These are phyloP conservation scores for Aythya baeri DNA, from an alignment of 2,113 vertebrate species.

Conservation along the genomic window DNA sequence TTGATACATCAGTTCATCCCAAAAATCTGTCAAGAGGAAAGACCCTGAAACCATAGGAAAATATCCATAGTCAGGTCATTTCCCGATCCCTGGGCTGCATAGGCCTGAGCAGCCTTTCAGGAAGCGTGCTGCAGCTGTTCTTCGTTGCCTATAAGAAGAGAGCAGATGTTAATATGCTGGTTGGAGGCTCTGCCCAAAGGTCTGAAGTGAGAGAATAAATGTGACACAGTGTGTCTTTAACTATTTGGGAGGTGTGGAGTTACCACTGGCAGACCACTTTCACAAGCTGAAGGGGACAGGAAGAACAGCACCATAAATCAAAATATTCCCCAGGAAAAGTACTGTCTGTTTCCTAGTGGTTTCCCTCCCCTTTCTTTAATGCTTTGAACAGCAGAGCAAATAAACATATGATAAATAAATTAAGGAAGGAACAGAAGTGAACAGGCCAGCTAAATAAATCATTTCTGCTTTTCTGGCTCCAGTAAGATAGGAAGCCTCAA, in stretches of 20 bases:
- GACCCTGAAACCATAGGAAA: neutral
- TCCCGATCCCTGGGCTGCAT: neutral
- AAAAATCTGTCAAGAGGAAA: neutral
- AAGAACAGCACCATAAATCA: neutral
- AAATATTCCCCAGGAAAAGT: neutral
- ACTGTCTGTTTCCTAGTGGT: neutral
- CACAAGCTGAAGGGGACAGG: neutral
- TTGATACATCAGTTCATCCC: neutral
- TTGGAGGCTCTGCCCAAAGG: neutral
- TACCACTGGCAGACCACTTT: neutral
- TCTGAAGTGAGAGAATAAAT: neutral
- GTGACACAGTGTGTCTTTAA: neutral
- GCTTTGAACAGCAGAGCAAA: slow-evolving; percentile 2
- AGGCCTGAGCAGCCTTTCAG: neutral
- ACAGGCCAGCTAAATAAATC: slow-evolving; percentile 14
- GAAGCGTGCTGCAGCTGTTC: neutral
- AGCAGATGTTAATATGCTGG: neutral
- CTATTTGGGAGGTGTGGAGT: neutral
- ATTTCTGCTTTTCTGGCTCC: slow-evolving; percentile 26
- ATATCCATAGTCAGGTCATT: neutral
- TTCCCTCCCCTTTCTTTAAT: slow-evolving; percentile 8
- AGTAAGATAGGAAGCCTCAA: neutral
- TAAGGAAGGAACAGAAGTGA: slow-evolving; percentile 39
- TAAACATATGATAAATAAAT: slow-evolving; percentile 29
- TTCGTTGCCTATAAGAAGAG: neutral